Base-by-base conservation (phyloP, 2,113 vertebrate species). In the Bubo blakistoni region DNA sequence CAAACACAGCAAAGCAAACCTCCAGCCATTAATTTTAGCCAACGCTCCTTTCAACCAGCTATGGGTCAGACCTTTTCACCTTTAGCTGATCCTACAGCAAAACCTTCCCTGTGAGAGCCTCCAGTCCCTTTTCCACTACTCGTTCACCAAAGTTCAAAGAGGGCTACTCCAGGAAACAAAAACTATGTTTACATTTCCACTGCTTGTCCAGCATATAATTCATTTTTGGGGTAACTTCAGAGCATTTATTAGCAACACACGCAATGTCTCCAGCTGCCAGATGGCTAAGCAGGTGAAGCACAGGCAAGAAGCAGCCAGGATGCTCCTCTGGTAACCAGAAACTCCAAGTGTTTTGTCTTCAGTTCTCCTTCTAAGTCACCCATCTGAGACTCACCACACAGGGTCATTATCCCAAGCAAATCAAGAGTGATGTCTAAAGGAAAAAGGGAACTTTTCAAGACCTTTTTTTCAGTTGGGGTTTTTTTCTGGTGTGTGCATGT, bases 361-460 rank as follows among this genome's bases (percentile, higher is more conserved):
- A 92, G 90, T n/a, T 80, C 59, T 87, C 72, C 90, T 88, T 65
- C 88, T 92, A 92, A 97, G 88, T 97, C 97, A 97, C 91, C 71
- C 10, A 0, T 84, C 92, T 87, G 76, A 93, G 90, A 81, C 82
- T 59, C 12, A 14, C 2, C 20, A 49, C 29, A 40, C 11, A 81
- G 52, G 85, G 84, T 80, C 73, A 51, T 78, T 0, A 3, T 80
- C 74, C 69, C 62, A 63, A 62, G 88, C 88, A 93, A 96, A 38
- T 59, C 67, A 46, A 67, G 71, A 73, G 81, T 54, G 86, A 79
- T 47, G 36, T 51, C 61, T 78, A 83, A 94, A 90, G 79, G n/a
- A 67, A 89, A 96, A 97, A 61, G 40, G 17, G 52, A 94, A 55
- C 22, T 54, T 76, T 71, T 82, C 15, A 19, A 87, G 59, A 21